Base-by-base conservation (phyloP, 2,888 invertebrate genomes). In the Synanthedon tipuliformis region DNA sequence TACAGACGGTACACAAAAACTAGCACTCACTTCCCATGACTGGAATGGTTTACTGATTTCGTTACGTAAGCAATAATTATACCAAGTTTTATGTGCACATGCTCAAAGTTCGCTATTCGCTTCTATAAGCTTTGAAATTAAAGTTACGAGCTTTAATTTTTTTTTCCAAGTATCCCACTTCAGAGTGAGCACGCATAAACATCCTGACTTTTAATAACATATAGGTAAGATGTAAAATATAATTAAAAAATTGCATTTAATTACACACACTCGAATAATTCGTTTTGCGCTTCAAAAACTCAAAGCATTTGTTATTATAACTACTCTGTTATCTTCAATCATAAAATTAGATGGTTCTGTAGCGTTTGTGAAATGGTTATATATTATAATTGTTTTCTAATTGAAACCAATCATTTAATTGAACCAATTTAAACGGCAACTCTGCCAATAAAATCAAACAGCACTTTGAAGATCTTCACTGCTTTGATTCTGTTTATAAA, bases 21-120 rank as follows among this genome's bases (percentile, higher is more conserved):
- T 60, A 61, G 68, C 69, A 77, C 59, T 76, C 81, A 75, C 67
- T 85, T 85, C 86, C 86, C 86, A 86, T 85, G 86, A 86, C 86
- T 77, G 66, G 64, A 68, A 67, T 71, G 69, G 69, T 72, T 66
- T 65, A 68, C 64, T 68, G 61, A 61, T 57, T 60, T 63, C 58
- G 60, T 60, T 57, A 50, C 15, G 18, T 40, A 50, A 50, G 50
- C 12, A 40, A 34, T 50, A 50, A 50, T 50, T 45, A 34, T 34
- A 45, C 45, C 10, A 45, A n/a, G 45, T 45, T 45, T 45, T 45
- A 45, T 45, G 45, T 7, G 45, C 3, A 15, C 45, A 13, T 13
- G 45, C 45, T 45, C 11, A 15, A 34, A 13, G 45, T 45, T 13
- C 13, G 45, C 45, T 45, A 45, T 45, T 34, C 34, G 34, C 34